Evolutionary conservation across 92 coral and sea anemone species (phyloP).

Genomic region (Plumapathes pennacea): DNA sequence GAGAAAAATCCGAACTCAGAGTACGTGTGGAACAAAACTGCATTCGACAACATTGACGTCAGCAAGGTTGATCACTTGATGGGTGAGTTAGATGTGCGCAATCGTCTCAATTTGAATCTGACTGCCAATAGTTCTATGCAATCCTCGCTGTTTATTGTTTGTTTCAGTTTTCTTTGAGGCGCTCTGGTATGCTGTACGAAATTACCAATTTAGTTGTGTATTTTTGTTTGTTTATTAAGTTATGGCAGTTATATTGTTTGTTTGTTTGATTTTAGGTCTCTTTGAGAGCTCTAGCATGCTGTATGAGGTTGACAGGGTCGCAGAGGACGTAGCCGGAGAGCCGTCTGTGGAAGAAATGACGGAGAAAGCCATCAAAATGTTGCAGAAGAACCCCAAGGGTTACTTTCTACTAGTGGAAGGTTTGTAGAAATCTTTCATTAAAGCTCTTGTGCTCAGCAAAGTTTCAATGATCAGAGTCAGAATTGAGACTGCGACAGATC

Average conservation of each 20-base stretch:
- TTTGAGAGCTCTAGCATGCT: constrained; percentile 72
- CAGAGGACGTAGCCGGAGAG: constrained; percentile 60
- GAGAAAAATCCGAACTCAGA: constrained; percentile 43
- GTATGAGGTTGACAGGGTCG: constrained; percentile 63
- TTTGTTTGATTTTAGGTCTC: constrained; percentile 42
- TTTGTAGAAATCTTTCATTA: neutral
- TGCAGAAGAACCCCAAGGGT: constrained; percentile 81
- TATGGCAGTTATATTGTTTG: too few relatives aligned
- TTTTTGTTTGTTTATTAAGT: too few relatives aligned
- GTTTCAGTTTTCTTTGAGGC: too few relatives aligned
- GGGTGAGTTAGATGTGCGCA: constrained; percentile 73
- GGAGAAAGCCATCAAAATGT: constrained; percentile 75
- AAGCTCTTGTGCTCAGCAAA: neutral
- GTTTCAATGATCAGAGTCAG: too few relatives aligned
- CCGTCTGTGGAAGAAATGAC: constrained; percentile 90
- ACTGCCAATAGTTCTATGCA: too few relatives aligned
- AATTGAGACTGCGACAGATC: too few relatives aligned
- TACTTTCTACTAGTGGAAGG: constrained; percentile 93
- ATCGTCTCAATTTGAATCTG: too few relatives aligned
- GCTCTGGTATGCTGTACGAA: too few relatives aligned
- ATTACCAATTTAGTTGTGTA: too few relatives aligned
- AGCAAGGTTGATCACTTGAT: constrained; percentile 70
- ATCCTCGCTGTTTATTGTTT: too few relatives aligned
- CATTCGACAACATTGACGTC: constrained; percentile 67
- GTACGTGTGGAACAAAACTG: constrained; percentile 79